Percentiles rank a stretch among this genome's conserved stretches.
These are phyloP conservation scores for Hesperophylax magnus DNA, from an alignment of 1,140 invertebrate species.

Conservation along the genomic window DNA sequence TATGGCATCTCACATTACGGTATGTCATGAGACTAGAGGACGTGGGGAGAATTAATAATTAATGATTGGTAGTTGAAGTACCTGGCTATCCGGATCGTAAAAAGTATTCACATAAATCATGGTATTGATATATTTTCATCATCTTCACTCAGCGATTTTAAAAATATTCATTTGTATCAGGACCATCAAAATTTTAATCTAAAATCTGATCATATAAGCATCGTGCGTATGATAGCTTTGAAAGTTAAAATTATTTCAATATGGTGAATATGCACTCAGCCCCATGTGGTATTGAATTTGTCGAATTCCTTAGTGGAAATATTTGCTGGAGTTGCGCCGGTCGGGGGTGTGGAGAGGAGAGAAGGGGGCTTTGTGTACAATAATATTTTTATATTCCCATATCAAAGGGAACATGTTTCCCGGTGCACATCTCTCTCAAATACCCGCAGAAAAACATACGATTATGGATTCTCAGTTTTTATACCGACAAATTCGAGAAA, in stretches of 20 bases:
- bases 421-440: conserved; percentile 9
- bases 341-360: too few relatives aligned
- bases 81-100: too few relatives aligned
- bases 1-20: too few relatives aligned
- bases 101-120: too few relatives aligned
- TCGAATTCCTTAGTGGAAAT: conserved; percentile 29
- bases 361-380: conserved; percentile 39
- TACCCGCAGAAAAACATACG: conserved; percentile 14
- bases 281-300: conserved; percentile 1
- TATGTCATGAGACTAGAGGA: too few relatives aligned
- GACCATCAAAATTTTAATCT: too few relatives aligned
- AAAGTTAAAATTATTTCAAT: conserved; percentile 27
- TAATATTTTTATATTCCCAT: conserved; percentile 55
- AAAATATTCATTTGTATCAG: too few relatives aligned
- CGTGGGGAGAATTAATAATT: too few relatives aligned
- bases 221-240: not conserved
- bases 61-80: too few relatives aligned
- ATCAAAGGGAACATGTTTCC: conserved; percentile 55
- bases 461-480: not conserved
- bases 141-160: too few relatives aligned
- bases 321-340: conserved; percentile 6
- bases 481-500: conserved; percentile 6
- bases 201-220: not conserved
- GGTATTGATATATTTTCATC: too few relatives aligned
- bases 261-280: not conserved